Base-by-base conservation (phyloP, 2,113 vertebrate genomes). In the Otocyon megalotis region DNA sequence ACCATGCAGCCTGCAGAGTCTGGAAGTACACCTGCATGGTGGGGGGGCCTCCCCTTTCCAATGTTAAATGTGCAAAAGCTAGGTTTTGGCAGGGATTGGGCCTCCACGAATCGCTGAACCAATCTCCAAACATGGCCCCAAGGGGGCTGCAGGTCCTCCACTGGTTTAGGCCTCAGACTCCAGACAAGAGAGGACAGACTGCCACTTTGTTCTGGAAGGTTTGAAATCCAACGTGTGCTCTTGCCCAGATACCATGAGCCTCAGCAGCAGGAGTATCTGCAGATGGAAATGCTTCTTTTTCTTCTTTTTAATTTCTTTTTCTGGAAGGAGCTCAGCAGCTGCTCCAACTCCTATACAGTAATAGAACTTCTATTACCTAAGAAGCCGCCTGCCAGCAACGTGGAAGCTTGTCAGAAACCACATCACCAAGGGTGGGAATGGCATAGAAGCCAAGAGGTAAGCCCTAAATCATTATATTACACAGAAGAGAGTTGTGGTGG, bases 141-240 rank as follows among this genome's bases (percentile, higher is more conserved):
- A 0, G 1, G 35, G 32, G 0, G 0, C 12, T 37, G 74, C 24
- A 32, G 22, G 35, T 77, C 37, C 32, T 30, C 8, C 13, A 5
- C 0, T 7, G 48, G 8, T 30, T 53, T 58, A 26, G 74, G 60
- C 24, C 32, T 91, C 14, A 1, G 26, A 48, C 24, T n/a, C 28
- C 80, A 86, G 48, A 65, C 26, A 50, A 43, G 43, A 65, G 16
- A 37, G 6, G 13, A 22, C 32, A 9, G n/a, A 5, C 65, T 15
- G 96, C 37, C 22, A 35, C 81, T 77, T 74, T 69, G 50, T 50
- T 89, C 89, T 54, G 69, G 86, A 87, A 96, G 67, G 50, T 58
- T 84, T 76, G 8, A 71, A 80, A 81, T 16, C 16, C 10, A 4
- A 10, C 0, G 0, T 30, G 32, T 30, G 8, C 32, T 69, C 88